Conservation (phyloP, 2,888 invertebrate species). For the Dioctria rufipes region DNA sequence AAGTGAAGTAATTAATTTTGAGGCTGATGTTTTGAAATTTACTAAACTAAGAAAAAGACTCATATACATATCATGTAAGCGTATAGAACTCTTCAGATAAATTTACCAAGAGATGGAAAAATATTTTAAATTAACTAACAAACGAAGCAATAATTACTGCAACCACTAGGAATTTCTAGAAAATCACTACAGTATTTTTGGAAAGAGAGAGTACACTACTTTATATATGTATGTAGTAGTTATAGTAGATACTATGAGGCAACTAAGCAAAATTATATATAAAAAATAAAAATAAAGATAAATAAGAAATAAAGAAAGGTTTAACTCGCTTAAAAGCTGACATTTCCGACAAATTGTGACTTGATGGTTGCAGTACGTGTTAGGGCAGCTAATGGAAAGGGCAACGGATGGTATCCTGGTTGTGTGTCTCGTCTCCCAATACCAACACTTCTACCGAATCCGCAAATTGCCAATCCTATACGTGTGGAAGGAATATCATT, state of each 20-base stretch:
- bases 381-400: constrained; percentile 69
- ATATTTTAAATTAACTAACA: too few relatives aligned
- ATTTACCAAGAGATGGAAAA: too few relatives aligned
- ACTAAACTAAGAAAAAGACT: too few relatives aligned
- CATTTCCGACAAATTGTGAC: constrained; percentile 71
- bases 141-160: background rate
- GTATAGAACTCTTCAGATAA: too few relatives aligned
- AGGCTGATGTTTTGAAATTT: too few relatives aligned
- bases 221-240: too few relatives aligned
- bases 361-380: constrained; percentile 70
- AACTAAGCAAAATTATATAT: too few relatives aligned
- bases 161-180: constrained; percentile 20
- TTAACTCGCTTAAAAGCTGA: constrained; percentile 66
- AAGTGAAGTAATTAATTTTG: too few relatives aligned
- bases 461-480: constrained; percentile 71
- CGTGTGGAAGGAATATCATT: constrained; percentile 44
- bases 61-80: too few relatives aligned
- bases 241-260: too few relatives aligned
- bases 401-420: constrained; percentile 66
- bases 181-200: too few relatives aligned
- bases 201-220: too few relatives aligned
- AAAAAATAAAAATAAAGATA: background rate
- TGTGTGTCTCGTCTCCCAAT: constrained; percentile 65
- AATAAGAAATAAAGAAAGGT: constrained; percentile 27
- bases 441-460: constrained; percentile 71